Evolutionary conservation across 1,140 invertebrate species (phyloP).

Genomic region (Ceratoteleas bidentatus): DNA sequence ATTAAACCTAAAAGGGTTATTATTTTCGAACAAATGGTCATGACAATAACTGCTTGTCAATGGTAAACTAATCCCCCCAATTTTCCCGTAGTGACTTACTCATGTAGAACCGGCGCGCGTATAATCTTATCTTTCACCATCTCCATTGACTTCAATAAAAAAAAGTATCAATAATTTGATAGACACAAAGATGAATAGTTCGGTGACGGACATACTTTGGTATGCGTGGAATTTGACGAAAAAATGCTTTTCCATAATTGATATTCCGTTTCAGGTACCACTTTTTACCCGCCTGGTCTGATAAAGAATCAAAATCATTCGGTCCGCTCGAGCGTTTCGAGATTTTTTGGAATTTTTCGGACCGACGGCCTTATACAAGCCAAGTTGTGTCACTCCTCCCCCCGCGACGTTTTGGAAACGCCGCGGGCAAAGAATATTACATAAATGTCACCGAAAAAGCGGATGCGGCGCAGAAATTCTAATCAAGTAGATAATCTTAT

Average conservation of each 20-base stretch:
- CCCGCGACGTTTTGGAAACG: slow-evolving; percentile 1
- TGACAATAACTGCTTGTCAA: slow-evolving; percentile 24
- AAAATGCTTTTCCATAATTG: slow-evolving; percentile 30
- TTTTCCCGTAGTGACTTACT: slow-evolving; percentile 10
- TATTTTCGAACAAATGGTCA: slow-evolving; percentile 16
- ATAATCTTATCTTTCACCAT: slow-evolving; percentile 11
- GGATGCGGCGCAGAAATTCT: no score
- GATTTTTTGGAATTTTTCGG: slow-evolving; percentile 4
- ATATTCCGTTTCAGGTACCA: slow-evolving; percentile 31
- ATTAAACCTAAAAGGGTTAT: neutral
- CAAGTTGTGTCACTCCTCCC: neutral
- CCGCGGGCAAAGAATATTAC: slow-evolving; percentile 1
- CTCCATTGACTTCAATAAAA: neutral
- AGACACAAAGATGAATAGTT: slow-evolving; percentile 4
- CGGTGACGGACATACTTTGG: slow-evolving; percentile 10
- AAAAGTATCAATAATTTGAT: slow-evolving; percentile 18
- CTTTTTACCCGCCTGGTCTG: neutral
- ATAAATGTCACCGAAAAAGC: slow-evolving; percentile 25
- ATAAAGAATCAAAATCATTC: slow-evolving; percentile 7
- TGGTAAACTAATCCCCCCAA: slow-evolving; percentile 26
- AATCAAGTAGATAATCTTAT: slow-evolving; percentile 40
- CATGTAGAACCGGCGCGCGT: neutral
- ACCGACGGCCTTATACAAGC: neutral
- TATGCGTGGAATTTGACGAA: slow-evolving; percentile 27
- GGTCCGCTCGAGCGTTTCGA: slow-evolving; percentile 9